Evolutionary conservation across 2,888 invertebrate genomes (phyloP).

Genomic region (Palloptera scutellata): DNA sequence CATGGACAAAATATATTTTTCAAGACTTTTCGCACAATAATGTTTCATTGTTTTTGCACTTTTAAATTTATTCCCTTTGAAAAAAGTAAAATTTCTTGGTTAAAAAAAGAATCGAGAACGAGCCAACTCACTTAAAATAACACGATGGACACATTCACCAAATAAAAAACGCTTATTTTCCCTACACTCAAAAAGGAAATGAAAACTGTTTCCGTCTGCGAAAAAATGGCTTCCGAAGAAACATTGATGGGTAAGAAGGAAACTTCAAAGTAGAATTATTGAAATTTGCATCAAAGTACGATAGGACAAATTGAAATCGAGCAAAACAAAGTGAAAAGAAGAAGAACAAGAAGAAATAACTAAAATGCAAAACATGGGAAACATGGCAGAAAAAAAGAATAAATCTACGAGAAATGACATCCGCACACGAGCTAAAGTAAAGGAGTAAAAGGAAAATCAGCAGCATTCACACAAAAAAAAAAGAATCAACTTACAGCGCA

Average conservation of each 20-base stretch:
- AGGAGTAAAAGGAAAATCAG: constrained; percentile 47
- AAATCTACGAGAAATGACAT: constrained; percentile 57
- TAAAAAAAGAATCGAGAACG: constrained; percentile 3
- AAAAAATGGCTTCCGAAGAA: constrained; percentile 41
- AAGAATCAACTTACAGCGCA: constrained; percentile 8
- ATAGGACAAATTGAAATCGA: constrained; percentile 43
- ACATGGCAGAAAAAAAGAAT: constrained; percentile 7
- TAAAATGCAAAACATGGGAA: constrained; percentile 28
- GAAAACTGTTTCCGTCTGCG: constrained; percentile 56
- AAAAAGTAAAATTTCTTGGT: neutral
- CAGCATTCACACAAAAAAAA: constrained; percentile 13
- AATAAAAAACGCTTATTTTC: no score
- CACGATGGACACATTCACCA: constrained; percentile 26
- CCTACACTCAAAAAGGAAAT: constrained; percentile 52
- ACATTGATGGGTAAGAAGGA: constrained; percentile 45
- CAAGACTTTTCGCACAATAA: neutral
- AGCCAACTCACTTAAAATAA: constrained; percentile 11
- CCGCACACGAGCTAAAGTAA: constrained; percentile 48
- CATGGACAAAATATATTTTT: neutral
- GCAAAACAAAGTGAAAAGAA: constrained; percentile 24
- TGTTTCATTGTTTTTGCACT: no score
- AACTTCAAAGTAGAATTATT: constrained; percentile 56
- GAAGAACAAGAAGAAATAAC: neutral
- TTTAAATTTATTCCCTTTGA: neutral
- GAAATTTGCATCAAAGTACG: constrained; percentile 38